Percentiles rank a stretch among this genome's conserved stretches.
Conservation (phyloP, 2,888 invertebrate genomes). For the Rhagium mordax region DNA sequence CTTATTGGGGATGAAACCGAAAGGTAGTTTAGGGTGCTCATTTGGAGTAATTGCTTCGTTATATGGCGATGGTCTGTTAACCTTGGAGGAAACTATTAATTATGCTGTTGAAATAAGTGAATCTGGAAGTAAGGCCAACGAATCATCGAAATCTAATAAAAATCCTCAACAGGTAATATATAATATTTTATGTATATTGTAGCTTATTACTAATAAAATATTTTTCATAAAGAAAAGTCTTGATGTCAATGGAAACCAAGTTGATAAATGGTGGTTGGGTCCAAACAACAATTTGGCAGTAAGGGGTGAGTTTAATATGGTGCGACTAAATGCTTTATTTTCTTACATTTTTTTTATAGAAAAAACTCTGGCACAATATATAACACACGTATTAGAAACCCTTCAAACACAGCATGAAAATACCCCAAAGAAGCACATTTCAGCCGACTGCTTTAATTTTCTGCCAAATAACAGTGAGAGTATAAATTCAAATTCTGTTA, state of each 20-base stretch:
- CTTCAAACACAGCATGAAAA: not conserved
- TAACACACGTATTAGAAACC: not conserved
- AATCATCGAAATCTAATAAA: slow-evolving; percentile 4
- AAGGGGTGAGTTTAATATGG: not conserved
- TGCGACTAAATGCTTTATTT: not conserved
- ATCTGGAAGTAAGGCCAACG: slow-evolving; percentile 25
- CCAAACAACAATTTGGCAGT: too few relatives aligned
- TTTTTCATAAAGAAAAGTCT: too few relatives aligned
- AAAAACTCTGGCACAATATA: not conserved
- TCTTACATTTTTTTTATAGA: not conserved
- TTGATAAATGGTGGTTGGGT: too few relatives aligned
- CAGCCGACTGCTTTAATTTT: not conserved
- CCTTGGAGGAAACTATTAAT: slow-evolving; percentile 85
- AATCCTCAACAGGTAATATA: not conserved
- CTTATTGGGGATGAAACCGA: slow-evolving; percentile 66
- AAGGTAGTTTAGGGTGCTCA: slow-evolving; percentile 77
- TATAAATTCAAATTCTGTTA: slow-evolving; percentile 46
- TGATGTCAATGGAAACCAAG: too few relatives aligned
- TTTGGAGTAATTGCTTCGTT: slow-evolving; percentile 93
- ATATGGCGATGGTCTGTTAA: slow-evolving; percentile 91
- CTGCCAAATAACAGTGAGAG: not conserved
- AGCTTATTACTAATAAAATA: too few relatives aligned
- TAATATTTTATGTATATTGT: too few relatives aligned
- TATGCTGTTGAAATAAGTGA: slow-evolving; percentile 72
- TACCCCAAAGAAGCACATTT: not conserved